These are phyloP conservation scores for Cottus gobio DNA, from an alignment of 2,113 vertebrate species.

Conservation along the genomic window DNA sequence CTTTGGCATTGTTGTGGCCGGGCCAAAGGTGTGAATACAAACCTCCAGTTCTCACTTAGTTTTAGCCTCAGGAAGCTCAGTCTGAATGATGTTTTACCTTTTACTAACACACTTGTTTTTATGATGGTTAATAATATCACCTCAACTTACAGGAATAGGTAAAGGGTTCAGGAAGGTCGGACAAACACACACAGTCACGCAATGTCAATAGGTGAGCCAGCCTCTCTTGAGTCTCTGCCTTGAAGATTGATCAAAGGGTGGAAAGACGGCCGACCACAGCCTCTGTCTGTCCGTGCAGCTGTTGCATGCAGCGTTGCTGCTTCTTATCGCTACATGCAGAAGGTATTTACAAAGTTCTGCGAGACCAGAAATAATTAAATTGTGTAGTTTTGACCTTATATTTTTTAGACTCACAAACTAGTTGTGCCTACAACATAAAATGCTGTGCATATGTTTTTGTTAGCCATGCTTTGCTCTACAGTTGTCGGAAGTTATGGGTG, in stretches of 20 bases:
- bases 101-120: background rate
- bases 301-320: conserved; percentile 13
- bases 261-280: background rate
- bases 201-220: background rate
- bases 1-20: conserved; percentile 23
- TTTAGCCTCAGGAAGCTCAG: too few species aligned
- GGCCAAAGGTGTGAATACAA: too few species aligned
- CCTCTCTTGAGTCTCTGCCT: background rate
- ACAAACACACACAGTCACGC: background rate
- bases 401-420: background rate
- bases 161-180: background rate
- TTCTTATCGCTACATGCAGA: background rate
- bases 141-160: background rate
- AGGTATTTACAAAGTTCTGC: background rate
- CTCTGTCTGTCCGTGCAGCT: background rate
- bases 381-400: background rate
- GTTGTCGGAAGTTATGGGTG: background rate
- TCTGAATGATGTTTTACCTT: too few species aligned
- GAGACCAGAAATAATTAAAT: background rate
- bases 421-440: background rate
- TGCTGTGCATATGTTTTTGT: background rate
- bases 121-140: background rate
- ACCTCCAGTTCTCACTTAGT: too few species aligned
- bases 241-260: background rate
- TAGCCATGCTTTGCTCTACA: background rate